phyloP scores from a whole-genome alignment of 2,113 vertebrate species.

The Crotalus viridis region DNA sequence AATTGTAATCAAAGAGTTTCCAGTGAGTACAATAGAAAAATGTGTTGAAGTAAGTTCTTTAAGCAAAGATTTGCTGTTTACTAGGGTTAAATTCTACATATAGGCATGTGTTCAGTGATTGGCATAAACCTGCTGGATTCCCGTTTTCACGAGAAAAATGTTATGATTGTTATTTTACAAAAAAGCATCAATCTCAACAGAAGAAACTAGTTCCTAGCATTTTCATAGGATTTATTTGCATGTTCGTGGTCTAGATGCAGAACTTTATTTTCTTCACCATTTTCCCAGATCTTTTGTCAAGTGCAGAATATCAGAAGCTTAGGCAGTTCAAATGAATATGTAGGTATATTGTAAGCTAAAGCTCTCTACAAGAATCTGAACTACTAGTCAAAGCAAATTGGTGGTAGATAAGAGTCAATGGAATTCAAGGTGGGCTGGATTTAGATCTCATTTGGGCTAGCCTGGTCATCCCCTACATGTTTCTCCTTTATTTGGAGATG shows the following conservation, averaged over 20 bases:
- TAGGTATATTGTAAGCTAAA: neutral
- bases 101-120: neutral
- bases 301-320: neutral
- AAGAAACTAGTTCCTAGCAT: neutral
- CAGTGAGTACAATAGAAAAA: neutral
- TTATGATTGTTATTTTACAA: neutral
- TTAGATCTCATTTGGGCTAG: neutral
- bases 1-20: neutral
- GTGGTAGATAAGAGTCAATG: neutral
- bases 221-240: neutral
- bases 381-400: neutral
- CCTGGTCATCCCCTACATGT: neutral
- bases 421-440: neutral
- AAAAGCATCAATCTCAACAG: neutral
- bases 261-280: neutral
- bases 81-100: neutral
- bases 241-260: neutral
- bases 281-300: neutral
- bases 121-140: neutral
- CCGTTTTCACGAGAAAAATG: neutral
- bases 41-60: neutral
- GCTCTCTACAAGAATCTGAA: neutral
- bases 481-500: neutral
- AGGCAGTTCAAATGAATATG: neutral
- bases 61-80: neutral